Evolutionary conservation across 2,888 invertebrate species (phyloP), one percentile per base, ranked within the genome.

Genomic region (Scelioninae gen. 2): DNA sequence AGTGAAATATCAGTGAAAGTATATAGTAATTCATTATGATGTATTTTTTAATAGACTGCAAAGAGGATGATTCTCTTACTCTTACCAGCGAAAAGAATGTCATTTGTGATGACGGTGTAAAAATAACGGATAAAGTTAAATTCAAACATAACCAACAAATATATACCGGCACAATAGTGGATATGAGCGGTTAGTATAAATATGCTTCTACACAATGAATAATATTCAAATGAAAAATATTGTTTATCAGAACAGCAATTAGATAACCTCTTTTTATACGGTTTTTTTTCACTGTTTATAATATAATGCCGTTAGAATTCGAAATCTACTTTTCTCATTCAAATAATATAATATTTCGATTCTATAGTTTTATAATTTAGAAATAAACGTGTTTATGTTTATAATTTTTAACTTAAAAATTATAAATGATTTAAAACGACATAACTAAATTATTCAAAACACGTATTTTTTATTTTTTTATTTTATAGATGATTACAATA

Each of bases 11-110:
- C 25, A 6, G 13, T 28, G 15, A 48, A n/a, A n/a, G n/a, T n/a
- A 10, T 28, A 10, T 28, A 25, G 9, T 2, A 31, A 48, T 48
- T 15, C 1, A 48, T 2, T 4, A 55, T 55, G 55, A 43, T 15
- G 9, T 39, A 55, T 11, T 55, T 55, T 41, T 41, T 55, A 55
- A 55, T 55, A 11, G 16, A 55, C 1, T 55, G 43, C 13, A 41
- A 41, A 13, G 6, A 43, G 5, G 55, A 55, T 55, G 31, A 55
- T 31, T 55, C 55, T 1, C n/a, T 53, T 5, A 39, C 28, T 39
- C 15, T 53, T 10, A 37, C 37, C 7, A 37, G 35, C 9, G 22
- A 52, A 52, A 22, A 37, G 0, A 35, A 37, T 37, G 52, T 52
- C 13, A 37, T 52, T n/a, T 50, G 7, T 31, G 52, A 52, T 52